Evolutionary conservation across 2,888 invertebrate genomes (phyloP).

Genomic region (Pecten maximus): DNA sequence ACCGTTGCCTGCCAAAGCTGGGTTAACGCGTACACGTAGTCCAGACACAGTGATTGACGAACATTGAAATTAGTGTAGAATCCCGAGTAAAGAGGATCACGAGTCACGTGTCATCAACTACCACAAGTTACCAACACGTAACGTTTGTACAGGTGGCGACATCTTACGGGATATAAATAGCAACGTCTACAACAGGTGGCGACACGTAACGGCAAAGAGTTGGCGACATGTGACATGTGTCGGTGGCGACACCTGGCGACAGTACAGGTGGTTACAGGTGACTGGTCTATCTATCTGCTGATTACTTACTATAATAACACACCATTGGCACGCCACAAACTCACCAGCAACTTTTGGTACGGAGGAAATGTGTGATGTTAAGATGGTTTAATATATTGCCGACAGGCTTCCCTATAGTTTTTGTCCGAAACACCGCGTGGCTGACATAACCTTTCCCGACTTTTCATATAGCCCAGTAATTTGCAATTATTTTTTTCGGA

Average conservation of each 20-base stretch:
- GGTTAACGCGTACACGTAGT: neutral
- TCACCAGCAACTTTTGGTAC: neutral
- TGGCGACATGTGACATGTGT: neutral
- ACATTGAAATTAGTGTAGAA: constrained; percentile 1
- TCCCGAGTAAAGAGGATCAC: constrained; percentile 4
- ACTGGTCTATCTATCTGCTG: neutral
- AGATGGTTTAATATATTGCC: neutral
- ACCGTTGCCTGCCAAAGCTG: neutral
- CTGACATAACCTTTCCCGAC: neutral
- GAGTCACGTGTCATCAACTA: neutral
- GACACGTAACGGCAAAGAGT: neutral
- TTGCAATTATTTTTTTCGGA: constrained; percentile 20
- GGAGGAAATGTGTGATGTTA: neutral
- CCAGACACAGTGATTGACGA: neutral
- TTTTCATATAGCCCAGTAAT: neutral
- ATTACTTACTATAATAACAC: neutral
- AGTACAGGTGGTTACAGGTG: neutral
- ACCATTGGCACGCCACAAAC: constrained; percentile 3
- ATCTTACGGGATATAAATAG: neutral
- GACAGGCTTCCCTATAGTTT: neutral
- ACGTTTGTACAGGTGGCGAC: neutral
- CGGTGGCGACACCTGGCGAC: neutral
- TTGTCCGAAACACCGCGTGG: constrained; percentile 16
- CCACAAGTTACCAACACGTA: too few relatives aligned
- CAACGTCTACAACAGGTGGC: neutral